Evolutionary conservation across 2,888 invertebrate genomes (phyloP), one percentile per base, ranked within the genome.

Genomic region (Ernsta delagoae): DNA sequence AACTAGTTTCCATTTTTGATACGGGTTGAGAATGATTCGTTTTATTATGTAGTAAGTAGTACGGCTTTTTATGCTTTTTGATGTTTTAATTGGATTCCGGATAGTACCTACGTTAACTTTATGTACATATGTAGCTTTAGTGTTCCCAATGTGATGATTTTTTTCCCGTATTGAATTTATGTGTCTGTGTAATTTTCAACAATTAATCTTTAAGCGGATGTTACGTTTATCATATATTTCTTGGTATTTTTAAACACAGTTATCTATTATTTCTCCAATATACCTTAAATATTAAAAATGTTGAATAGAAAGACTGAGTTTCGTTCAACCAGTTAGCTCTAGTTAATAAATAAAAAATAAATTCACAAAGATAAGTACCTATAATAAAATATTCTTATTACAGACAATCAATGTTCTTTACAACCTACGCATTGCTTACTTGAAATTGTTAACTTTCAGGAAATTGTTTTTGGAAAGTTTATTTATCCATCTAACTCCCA

Each of bases 1-100:
- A 57, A 41, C 57, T 62, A 62, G 61, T 67, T 67, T 61, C 31
- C 34, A 61, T 62, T 54, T 64, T 56, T 56, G 63, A 56, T 64
- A 54, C 54, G 53, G 53, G 39, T 54, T 54, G 41, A 34, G 31
- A 39, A 63, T 54, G 16, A 16, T 7, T 39, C 24, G 24, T 31
- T 63, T 63, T 53, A 39, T 41, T 39, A 54, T 39, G 53, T 24
- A 11, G n/a, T n/a, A n/a, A n/a, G n/a, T n/a, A n/a, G n/a, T 6
- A 56, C 8, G 31, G 56, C 24, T 56, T 56, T 56, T 56, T 34
- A 56, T 34, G 34, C 34, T 34, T 60, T 59, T 45, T 60, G 60
- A 34, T 48, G 45, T 45, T 59, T 59, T 59, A 59, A 59, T 59
- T 59, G 43, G 24, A 24, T 53, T 24, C 8, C 50, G 24, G 50